Percentiles rank a stretch among this genome's conserved stretches.
Evolutionary conservation across 2,797 vertebrate genomes (phyloP).

Genomic region (Mico argentatus): DNA sequence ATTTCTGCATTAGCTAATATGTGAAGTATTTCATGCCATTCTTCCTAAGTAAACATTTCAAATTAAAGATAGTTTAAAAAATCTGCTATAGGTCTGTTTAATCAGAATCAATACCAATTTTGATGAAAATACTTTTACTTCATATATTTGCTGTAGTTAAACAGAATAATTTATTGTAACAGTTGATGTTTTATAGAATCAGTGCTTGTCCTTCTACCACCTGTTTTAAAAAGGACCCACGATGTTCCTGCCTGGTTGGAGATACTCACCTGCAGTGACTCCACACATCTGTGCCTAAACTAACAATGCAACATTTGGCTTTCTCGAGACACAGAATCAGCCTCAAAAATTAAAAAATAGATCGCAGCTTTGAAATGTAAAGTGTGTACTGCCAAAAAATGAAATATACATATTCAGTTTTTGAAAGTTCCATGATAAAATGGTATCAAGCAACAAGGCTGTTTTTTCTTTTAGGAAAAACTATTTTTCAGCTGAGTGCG

Average conservation of each 20-base stretch:
- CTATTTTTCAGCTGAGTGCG: no score
- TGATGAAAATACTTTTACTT: not conserved
- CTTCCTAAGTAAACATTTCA: not conserved
- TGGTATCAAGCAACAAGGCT: not conserved
- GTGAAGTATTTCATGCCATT: not conserved
- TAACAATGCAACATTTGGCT: not conserved
- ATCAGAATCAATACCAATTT: not conserved
- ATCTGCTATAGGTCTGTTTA: not conserved
- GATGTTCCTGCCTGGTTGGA: not conserved
- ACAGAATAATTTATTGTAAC: not conserved
- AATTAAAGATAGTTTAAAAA: not conserved
- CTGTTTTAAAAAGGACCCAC: not conserved
- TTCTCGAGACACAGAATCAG: not conserved
- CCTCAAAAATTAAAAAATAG: not conserved
- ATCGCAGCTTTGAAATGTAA: constrained; percentile 23
- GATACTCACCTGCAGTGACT: not conserved
- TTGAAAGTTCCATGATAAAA: not conserved
- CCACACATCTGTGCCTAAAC: not conserved
- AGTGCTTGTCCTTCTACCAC: not conserved
- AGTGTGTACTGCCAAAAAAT: not conserved
- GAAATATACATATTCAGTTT: constrained; percentile 18
- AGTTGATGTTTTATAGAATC: not conserved
- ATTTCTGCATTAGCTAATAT: not conserved
- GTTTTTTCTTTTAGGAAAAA: not conserved
- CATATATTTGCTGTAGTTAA: not conserved